Percentiles rank a stretch among this genome's conserved stretches.
Conservation (phyloP, 2,888 invertebrate genomes). For the Chymomyza amoena region DNA sequence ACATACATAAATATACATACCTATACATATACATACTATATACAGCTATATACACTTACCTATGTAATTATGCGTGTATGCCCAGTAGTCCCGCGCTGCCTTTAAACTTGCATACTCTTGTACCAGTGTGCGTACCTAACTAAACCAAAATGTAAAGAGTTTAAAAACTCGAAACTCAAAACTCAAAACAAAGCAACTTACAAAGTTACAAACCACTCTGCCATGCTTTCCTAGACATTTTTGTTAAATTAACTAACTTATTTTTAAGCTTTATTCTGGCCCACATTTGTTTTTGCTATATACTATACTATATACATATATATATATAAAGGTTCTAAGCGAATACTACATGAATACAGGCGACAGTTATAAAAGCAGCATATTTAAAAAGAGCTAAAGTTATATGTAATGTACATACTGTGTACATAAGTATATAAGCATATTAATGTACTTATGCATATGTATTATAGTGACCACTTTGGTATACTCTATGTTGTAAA, state of each 20-base stretch:
- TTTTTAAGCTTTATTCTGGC: neutral
- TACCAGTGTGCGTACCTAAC: conserved; percentile 67
- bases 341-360: neutral
- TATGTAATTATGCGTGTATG: conserved; percentile 40
- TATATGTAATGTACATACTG: neutral
- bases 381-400: neutral
- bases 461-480: conserved; percentile 57
- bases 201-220: conserved; percentile 24
- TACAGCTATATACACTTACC: conserved; percentile 12
- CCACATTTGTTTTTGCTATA: neutral
- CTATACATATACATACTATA: conserved; percentile 26
- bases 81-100: conserved; percentile 61
- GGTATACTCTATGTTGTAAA: conserved; percentile 57
- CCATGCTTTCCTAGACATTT: neutral
- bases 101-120: conserved; percentile 61
- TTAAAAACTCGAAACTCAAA: conserved; percentile 13
- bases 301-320: neutral
- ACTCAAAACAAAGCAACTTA: conserved; percentile 35
- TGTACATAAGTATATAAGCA: conserved; percentile 1
- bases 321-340: neutral
- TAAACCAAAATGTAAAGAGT: neutral
- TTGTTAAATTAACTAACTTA: neutral
- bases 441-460: conserved; percentile 46
- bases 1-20: neutral
- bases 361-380: neutral